A percentile compares a stretch with the other conserved stretches of the same genome.
phyloP scores from a whole-genome alignment of 2,888 invertebrate species.

The Anoncus sp. region DNA sequence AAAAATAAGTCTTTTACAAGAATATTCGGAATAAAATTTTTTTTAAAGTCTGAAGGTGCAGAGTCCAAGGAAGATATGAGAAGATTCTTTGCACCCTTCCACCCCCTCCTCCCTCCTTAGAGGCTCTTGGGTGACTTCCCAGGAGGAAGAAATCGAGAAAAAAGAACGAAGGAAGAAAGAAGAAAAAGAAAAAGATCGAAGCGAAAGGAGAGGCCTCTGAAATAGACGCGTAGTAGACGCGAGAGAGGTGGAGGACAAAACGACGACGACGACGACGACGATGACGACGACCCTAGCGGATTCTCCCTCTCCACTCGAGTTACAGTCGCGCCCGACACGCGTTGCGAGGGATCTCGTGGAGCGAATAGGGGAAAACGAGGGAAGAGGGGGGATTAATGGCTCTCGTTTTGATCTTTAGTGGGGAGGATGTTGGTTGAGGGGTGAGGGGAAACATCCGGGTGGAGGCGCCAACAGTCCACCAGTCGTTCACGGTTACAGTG shows the following conservation, averaged over 20 bases:
- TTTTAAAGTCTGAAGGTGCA: no score
- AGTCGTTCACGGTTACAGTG: constrained; percentile 47
- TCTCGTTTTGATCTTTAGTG: constrained; percentile 42
- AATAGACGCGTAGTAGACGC: constrained; percentile 62
- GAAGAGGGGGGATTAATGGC: constrained; percentile 33
- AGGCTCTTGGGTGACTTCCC: constrained; percentile 20
- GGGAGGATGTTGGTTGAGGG: constrained; percentile 33
- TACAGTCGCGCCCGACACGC: constrained; percentile 23
- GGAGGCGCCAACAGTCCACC: constrained; percentile 42
- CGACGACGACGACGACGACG: constrained; percentile 57
- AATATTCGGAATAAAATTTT: no score
- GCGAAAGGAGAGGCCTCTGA: constrained; percentile 55
- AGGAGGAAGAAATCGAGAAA: constrained; percentile 40
- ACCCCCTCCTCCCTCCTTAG: constrained; percentile 17
- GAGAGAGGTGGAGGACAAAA: constrained; percentile 53
- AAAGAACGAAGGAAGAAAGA: constrained; percentile 43
- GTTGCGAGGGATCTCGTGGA: constrained; percentile 29
- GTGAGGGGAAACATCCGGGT: constrained; percentile 52
- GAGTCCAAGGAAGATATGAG: constrained; percentile 13
- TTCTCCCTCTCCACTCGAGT: constrained; percentile 45
- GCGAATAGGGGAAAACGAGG: no score
- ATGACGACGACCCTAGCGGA: constrained; percentile 39
- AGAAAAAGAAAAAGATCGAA: constrained; percentile 54
- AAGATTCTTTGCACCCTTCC: neutral
- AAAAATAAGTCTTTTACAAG: no score